Evolutionary conservation across 2,113 vertebrate species (phyloP), one percentile per base, ranked within the genome.

Genomic region (Thermophis baileyi): DNA sequence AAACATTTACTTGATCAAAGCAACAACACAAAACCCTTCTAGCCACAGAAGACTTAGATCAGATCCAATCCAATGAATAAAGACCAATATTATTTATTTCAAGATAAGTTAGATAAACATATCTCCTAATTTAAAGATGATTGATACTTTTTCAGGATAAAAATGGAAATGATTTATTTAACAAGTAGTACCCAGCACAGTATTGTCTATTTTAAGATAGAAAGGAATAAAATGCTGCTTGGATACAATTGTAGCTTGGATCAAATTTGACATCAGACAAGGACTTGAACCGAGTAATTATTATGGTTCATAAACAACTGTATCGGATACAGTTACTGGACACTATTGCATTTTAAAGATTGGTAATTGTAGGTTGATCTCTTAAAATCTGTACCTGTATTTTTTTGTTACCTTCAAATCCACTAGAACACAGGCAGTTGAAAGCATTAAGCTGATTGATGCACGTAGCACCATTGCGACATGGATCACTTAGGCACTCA

Each of bases 401-500:
- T 90, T 49, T 14, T 6, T 90, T 92, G 40, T 53, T 98, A 93
- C 98, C 98, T 98, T 98, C 94, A 96, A 98, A 97, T 96, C 97
- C 97, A 53, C 94, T 90, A 85, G 95, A 97, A 94, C 98, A 98
- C 60, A 95, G n/a, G 85, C 98, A 98, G 92, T 90, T 98, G 95
- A 98, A 98, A 35, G 97, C 96, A 94, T 97, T 96, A 60, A 98
- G 97, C 69, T 97, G 97, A 96, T 98, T 97, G 90, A 96, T 35
- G 93, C 97, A 98, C 74, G 95, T 97, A 44, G 96, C 97, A 91
- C 97, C 97, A 24, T 98, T 98, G 94, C 51, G 95, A 95, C 97
- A 98, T 90, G 98, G 97, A 90, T 96, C 97, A 95, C 98, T 98
- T 27, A 97, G 97, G 94, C 98, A 98, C 96, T 98, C 97, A 93